Conservation (phyloP, 2,888 invertebrate species). For the Ecliptopera silaceata region DNA sequence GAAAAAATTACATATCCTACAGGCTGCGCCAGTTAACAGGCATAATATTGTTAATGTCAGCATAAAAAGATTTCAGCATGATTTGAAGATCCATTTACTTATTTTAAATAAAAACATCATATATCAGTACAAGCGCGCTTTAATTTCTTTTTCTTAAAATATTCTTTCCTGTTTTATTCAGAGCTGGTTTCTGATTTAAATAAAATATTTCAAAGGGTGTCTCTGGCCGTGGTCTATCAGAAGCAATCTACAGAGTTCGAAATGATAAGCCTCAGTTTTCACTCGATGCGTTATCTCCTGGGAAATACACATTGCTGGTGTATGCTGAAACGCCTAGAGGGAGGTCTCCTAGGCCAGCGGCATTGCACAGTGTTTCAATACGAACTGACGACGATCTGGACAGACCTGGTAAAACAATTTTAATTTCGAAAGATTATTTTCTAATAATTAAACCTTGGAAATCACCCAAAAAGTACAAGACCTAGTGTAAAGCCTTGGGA, state of each 20-base stretch:
- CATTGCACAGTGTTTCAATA: constrained; percentile 85
- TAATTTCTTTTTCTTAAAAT: no score
- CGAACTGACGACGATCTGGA: constrained; percentile 63
- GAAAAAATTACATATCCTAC: no score
- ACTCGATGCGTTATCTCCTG: constrained; percentile 88
- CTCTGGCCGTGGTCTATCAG: constrained; percentile 75
- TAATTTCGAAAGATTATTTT: background rate
- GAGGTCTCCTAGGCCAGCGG: constrained; percentile 87
- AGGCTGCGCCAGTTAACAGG: constrained; percentile 1
- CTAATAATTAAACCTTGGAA: no score
- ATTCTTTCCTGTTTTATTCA: no score
- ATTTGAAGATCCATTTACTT: background rate
- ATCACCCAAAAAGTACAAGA: background rate
- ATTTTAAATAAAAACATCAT: no score
- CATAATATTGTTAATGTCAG: background rate
- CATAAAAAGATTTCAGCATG: background rate
- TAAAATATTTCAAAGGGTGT: constrained; percentile 55
- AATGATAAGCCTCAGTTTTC: constrained; percentile 87
- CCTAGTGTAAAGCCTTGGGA: constrained; percentile 1
- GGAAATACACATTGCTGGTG: constrained; percentile 90
- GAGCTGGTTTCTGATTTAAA: background rate
- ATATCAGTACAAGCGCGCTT: no score
- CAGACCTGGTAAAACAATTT: constrained; percentile 59
- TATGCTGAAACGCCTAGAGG: constrained; percentile 93
- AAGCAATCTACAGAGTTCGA: constrained; percentile 85